A percentile compares a stretch with the other conserved stretches of the same genome.
Evolutionary conservation across 2,888 invertebrate species (phyloP).

Genomic region (Hipparchia semele): DNA sequence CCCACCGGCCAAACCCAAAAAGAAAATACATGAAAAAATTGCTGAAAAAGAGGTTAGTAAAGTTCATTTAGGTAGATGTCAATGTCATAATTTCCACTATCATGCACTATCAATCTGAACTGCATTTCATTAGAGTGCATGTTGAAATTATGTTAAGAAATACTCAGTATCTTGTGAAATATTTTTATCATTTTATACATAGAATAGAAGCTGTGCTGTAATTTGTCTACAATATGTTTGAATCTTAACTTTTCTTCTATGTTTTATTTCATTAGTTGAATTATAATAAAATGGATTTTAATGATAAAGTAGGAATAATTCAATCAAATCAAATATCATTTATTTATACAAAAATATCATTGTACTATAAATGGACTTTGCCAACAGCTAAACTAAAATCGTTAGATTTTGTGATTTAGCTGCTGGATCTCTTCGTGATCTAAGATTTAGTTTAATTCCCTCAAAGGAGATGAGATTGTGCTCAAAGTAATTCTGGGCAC

Average conservation of each 20-base stretch:
- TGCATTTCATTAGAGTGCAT: background rate
- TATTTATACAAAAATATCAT: too few species aligned
- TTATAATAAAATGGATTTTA: too few species aligned
- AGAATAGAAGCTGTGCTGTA: background rate
- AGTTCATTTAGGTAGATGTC: conserved; percentile 12
- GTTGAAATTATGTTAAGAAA: conserved; percentile 1
- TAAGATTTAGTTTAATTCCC: too few species aligned
- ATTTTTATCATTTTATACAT: conserved; percentile 7
- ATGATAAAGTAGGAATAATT: too few species aligned
- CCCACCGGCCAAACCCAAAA: conserved; percentile 87
- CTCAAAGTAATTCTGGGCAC: too few species aligned
- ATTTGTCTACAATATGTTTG: background rate
- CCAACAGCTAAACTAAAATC: too few species aligned
- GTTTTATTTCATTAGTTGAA: too few species aligned
- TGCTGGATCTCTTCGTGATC: too few species aligned
- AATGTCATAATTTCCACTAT: conserved; percentile 21
- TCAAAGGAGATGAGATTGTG: too few species aligned
- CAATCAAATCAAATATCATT: too few species aligned
- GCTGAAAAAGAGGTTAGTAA: conserved; percentile 92
- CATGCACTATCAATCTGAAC: background rate
- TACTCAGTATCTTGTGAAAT: background rate
- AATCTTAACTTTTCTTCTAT: background rate
- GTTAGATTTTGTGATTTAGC: too few species aligned
- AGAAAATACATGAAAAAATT: conserved; percentile 90
- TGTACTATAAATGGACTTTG: too few species aligned